phyloP scores from a whole-genome alignment of 2,113 vertebrate species.

The Procavia capensis region DNA sequence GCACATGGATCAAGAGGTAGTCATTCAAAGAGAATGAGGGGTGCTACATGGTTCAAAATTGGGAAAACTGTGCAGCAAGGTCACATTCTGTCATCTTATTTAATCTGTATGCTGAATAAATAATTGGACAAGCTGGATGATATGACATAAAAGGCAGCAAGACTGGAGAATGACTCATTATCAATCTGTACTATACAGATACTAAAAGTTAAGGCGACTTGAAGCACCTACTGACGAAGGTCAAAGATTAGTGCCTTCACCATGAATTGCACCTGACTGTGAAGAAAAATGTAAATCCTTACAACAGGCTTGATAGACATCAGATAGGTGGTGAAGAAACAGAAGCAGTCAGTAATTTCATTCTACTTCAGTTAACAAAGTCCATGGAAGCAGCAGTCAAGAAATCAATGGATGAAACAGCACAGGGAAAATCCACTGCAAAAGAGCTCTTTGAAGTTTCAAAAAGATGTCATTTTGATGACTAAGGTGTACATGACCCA shows the following conservation, averaged over 20 bases:
- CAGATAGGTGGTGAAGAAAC: not conserved
- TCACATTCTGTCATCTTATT: not conserved
- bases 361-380: not conserved
- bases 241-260: not conserved
- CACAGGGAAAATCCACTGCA: not conserved
- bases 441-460: not conserved
- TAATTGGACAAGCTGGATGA: not conserved
- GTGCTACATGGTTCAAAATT: not conserved
- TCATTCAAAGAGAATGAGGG: not conserved
- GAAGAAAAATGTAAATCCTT: not conserved
- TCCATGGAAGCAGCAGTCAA: too few relatives aligned
- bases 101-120: not conserved
- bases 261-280: not conserved
- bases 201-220: not conserved
- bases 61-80: not conserved
- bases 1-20: not conserved
- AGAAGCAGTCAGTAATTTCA: not conserved
- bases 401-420: not conserved
- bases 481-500: not conserved
- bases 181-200: not conserved
- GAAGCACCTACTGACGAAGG: not conserved
- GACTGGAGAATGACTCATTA: not conserved
- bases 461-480: not conserved
- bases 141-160: not conserved
- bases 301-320: not conserved